A percentile compares a stretch with the other conserved stretches of the same genome.
Evolutionary conservation across 1,140 invertebrate species (phyloP).

Genomic region (Heterodera carotae): DNA sequence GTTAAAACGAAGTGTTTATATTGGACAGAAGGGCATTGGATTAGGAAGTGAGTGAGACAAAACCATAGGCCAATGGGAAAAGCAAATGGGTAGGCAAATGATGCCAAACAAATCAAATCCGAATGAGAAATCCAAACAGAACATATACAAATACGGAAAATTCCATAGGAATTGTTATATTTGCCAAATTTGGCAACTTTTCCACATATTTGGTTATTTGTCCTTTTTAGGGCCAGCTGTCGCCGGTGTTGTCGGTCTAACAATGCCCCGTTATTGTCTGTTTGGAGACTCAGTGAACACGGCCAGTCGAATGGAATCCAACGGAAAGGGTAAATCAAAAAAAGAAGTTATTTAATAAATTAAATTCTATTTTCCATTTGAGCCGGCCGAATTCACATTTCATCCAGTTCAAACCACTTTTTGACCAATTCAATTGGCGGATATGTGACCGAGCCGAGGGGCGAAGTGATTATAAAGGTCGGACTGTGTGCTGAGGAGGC

Average conservation of each 20-base stretch:
- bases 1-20: too few relatives aligned
- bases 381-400: slow-evolving; percentile 52
- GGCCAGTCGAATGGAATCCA: slow-evolving; percentile 70
- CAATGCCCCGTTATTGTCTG: slow-evolving; percentile 85
- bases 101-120: too few relatives aligned
- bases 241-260: slow-evolving; percentile 81
- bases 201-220: neutral
- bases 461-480: slow-evolving; percentile 54
- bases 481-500: too few relatives aligned
- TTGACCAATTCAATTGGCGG: slow-evolving; percentile 47
- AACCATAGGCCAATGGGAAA: too few relatives aligned
- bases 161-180: too few relatives aligned
- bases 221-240: slow-evolving; percentile 74
- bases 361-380: slow-evolving; percentile 18
- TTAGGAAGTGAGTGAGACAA: too few relatives aligned
- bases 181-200: neutral
- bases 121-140: too few relatives aligned
- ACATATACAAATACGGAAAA: too few relatives aligned
- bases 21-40: too few relatives aligned
- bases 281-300: slow-evolving; percentile 74
- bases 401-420: slow-evolving; percentile 46
- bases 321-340: slow-evolving; percentile 69
- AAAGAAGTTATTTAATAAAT: slow-evolving; percentile 67
- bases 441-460: slow-evolving; percentile 47
- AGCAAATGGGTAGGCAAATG: too few relatives aligned